Evolutionary conservation across 2,113 vertebrate species (phyloP).

Genomic region (Emydura subglobosa): DNA sequence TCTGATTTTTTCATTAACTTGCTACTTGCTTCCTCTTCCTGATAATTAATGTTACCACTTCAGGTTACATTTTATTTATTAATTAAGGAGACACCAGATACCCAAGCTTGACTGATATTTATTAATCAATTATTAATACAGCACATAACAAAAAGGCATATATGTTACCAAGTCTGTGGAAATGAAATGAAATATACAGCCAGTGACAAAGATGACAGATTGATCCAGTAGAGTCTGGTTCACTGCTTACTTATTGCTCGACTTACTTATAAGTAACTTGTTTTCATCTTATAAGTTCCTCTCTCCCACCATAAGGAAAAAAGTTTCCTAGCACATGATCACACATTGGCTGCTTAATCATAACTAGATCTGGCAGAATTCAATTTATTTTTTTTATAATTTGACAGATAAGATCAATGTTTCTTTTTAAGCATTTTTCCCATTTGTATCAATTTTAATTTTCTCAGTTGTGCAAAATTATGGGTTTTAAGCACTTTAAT

Average conservation of each 20-base stretch:
- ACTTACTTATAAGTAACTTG: neutral
- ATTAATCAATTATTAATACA: neutral
- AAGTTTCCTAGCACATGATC: neutral
- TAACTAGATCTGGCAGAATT: neutral
- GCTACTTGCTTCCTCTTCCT: neutral
- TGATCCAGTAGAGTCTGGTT: neutral
- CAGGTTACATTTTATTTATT: neutral
- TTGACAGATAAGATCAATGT: neutral
- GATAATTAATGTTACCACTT: neutral
- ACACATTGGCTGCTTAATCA: neutral
- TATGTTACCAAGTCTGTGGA: neutral
- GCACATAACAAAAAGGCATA: neutral
- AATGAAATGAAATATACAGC: neutral
- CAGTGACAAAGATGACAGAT: neutral
- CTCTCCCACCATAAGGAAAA: neutral
- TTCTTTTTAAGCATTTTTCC: neutral
- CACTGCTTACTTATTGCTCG: neutral
- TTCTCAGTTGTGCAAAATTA: neutral
- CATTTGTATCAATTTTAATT: neutral
- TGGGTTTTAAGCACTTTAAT: neutral
- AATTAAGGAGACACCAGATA: neutral
- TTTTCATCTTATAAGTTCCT: neutral
- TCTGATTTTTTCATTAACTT: neutral
- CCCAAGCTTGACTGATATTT: neutral
- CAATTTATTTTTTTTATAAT: neutral